Conservation (phyloP, 2,113 vertebrate species). For the Aix galericulata region DNA sequence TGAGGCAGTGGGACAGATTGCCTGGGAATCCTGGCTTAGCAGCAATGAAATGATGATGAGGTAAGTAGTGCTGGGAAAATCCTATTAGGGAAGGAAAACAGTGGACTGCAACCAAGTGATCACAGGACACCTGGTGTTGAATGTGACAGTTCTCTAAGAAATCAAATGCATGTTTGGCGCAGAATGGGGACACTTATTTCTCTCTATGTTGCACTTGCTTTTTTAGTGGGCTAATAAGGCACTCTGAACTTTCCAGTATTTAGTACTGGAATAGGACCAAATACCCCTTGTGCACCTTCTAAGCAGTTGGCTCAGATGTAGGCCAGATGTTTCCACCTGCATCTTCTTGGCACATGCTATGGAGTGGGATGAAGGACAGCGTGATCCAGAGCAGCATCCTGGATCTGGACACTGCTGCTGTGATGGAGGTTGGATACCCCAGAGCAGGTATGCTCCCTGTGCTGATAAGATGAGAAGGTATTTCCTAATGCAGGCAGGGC, state of each 20-base stretch:
- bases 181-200: not conserved
- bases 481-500: not conserved
- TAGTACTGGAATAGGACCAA: not conserved
- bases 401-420: not conserved
- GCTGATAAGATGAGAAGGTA: not conserved
- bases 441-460: fast-evolving
- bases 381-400: not conserved
- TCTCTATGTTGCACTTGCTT: not conserved
- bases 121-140: not conserved
- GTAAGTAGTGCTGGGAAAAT: conserved; percentile 41
- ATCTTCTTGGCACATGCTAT: not conserved
- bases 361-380: not conserved
- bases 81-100: conserved; percentile 21
- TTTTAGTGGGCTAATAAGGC: not conserved
- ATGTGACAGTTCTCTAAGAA: not conserved
- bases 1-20: conserved; percentile 42
- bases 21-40: conserved; percentile 35
- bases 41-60: conserved; percentile 23
- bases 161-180: conserved; percentile 5
- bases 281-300: not conserved
- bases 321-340: not conserved
- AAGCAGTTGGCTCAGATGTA: not conserved
- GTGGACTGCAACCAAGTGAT: conserved; percentile 1
- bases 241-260: not conserved
- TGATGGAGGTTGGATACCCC: fast-evolving